Evolutionary conservation across 1,140 invertebrate species (phyloP).

Genomic region (Anastrepha ludens): DNA sequence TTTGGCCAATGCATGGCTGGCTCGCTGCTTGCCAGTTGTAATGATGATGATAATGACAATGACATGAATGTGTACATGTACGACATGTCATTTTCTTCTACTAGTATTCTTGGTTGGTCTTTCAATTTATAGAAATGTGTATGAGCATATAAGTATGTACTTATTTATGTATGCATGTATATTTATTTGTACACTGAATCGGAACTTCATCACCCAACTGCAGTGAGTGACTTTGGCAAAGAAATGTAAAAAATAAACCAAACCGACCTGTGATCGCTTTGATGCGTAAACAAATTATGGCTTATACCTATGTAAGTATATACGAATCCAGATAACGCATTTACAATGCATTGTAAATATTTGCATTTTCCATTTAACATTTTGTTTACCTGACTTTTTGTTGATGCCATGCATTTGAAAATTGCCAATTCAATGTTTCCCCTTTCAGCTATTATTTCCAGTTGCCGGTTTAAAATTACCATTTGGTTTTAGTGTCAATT

Average conservation of each 20-base stretch:
- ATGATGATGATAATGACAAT: conserved; percentile 58
- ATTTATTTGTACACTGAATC: neutral
- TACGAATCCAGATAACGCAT: conserved; percentile 31
- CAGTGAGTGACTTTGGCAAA: neutral
- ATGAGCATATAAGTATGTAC: neutral
- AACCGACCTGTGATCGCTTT: conserved; percentile 21
- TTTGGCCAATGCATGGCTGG: neutral
- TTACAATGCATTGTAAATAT: conserved; percentile 52
- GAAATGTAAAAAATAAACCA: neutral
- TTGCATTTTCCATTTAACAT: conserved; percentile 38
- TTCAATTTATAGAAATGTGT: neutral
- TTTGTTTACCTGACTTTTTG: conserved; percentile 28
- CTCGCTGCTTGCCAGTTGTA: neutral
- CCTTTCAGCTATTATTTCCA: conserved; percentile 41
- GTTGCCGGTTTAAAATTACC: conserved; percentile 46
- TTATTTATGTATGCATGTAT: no score
- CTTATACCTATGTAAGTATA: neutral
- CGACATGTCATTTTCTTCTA: conserved; percentile 56
- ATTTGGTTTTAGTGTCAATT: conserved; percentile 53
- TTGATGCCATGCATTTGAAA: conserved; percentile 8
- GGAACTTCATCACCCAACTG: neutral
- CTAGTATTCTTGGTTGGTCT: neutral
- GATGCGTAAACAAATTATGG: conserved; percentile 44
- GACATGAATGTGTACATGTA: conserved; percentile 56
- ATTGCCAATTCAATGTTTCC: conserved; percentile 44